These are phyloP conservation scores for Sebastes oblongus DNA, from an alignment of 2,797 vertebrate genomes.

Conservation along the genomic window DNA sequence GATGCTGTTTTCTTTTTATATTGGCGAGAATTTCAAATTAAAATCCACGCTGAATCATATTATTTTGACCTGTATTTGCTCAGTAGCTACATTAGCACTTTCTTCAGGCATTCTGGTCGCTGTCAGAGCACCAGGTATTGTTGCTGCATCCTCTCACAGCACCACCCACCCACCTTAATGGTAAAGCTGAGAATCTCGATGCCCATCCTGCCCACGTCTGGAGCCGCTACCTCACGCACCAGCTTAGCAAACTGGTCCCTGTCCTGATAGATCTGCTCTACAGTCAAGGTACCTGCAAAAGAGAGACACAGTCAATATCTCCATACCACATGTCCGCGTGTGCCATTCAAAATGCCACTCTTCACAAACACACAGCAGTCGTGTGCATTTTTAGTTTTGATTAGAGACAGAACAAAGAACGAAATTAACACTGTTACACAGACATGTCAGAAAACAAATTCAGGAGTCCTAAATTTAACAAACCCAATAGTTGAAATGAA, in stretches of 20 bases:
- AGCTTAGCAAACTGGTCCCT: constrained; percentile 95
- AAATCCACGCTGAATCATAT: neutral
- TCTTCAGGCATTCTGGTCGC: neutral
- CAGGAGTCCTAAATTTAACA: neutral
- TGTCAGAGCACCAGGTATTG: neutral
- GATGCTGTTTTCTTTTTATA: neutral
- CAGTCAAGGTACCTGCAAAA: constrained; percentile 89
- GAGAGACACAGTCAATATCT: neutral
- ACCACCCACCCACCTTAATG: constrained; percentile 85
- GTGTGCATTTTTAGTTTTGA: neutral
- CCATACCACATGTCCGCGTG: neutral
- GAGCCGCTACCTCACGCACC: constrained; percentile 93
- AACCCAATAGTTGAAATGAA: neutral
- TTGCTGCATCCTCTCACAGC: neutral
- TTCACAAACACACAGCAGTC: neutral
- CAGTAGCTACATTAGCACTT: neutral
- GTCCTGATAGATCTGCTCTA: constrained; percentile 98
- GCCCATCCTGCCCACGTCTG: constrained; percentile 94
- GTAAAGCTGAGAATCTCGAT: constrained; percentile 97
- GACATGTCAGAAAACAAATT: neutral
- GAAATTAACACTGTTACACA: neutral
- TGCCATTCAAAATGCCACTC: neutral
- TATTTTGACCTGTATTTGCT: neutral
- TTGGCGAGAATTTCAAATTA: neutral
- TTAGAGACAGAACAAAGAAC: no score